phyloP scores from a whole-genome alignment of 2,888 invertebrate genomes.

The Blastobasis lacticolella region DNA sequence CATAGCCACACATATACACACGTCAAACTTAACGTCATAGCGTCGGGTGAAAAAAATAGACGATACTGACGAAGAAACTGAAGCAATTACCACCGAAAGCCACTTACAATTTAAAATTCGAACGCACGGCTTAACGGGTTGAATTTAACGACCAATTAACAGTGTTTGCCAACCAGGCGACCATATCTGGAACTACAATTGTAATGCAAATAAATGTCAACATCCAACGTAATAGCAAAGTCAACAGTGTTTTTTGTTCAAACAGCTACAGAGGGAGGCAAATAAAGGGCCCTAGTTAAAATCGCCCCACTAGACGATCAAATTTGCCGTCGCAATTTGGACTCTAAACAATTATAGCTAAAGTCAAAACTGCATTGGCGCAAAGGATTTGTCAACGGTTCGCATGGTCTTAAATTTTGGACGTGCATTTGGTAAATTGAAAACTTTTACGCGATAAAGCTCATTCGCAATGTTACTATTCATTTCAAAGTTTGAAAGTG shows the following conservation, averaged over 20 bases:
- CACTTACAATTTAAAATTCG: too few species aligned
- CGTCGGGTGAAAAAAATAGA: too few species aligned
- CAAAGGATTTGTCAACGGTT: not conserved
- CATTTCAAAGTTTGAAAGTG: too few species aligned
- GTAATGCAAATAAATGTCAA: conserved; percentile 48
- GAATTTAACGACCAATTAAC: conserved; percentile 11
- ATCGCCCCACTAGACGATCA: not conserved
- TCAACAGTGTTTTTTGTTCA: conserved; percentile 50
- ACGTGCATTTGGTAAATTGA: conserved; percentile 12
- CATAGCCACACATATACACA: conserved; percentile 5
- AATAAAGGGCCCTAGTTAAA: conserved; percentile 1
- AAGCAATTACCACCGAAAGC: too few species aligned
- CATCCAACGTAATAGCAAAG: conserved; percentile 44
- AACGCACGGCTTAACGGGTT: too few species aligned
- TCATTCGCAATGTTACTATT: too few species aligned
- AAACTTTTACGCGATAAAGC: conserved; percentile 4
- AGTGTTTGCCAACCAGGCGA: conserved; percentile 15
- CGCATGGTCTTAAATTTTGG: conserved; percentile 4
- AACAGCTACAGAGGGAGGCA: conserved; percentile 34
- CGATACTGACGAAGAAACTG: too few species aligned
- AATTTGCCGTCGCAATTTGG: not conserved
- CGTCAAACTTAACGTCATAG: conserved; percentile 3
- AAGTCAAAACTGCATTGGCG: not conserved
- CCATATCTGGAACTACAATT: conserved; percentile 32
- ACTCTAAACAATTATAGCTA: not conserved